These are phyloP conservation scores for Rhagophthalmus giganteus DNA, from an alignment of 2,888 invertebrate genomes.

Conservation along the genomic window DNA sequence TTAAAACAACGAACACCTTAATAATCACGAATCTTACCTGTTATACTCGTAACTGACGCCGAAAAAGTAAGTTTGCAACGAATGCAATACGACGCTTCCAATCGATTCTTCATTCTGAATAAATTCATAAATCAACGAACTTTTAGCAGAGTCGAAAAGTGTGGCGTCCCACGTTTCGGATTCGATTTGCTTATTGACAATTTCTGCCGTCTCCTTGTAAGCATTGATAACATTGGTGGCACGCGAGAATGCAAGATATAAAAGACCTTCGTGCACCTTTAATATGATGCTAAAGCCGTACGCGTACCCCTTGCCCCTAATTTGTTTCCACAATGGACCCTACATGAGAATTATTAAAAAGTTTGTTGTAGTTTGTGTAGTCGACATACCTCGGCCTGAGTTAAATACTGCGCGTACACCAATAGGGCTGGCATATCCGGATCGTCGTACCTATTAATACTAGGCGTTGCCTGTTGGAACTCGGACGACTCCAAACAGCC, in stretches of 20 bases:
- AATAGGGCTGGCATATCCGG: slow-evolving; percentile 72
- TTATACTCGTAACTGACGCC: slow-evolving; percentile 68
- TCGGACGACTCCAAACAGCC: slow-evolving; percentile 82
- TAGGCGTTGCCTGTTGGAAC: slow-evolving; percentile 68
- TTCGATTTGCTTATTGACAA: slow-evolving; percentile 68
- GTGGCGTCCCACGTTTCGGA: slow-evolving; percentile 71
- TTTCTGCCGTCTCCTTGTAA: slow-evolving; percentile 74
- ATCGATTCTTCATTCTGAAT: slow-evolving; percentile 81
- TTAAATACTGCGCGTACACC: slow-evolving; percentile 83
- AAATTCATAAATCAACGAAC: slow-evolving; percentile 84
- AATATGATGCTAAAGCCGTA: slow-evolving; percentile 74
- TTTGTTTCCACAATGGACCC: slow-evolving; percentile 88
- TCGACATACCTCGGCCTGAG: slow-evolving; percentile 72
- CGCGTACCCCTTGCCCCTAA: slow-evolving; percentile 83
- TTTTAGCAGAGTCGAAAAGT: slow-evolving; percentile 80
- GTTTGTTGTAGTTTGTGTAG: slow-evolving; percentile 1
- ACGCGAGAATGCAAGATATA: slow-evolving; percentile 73
- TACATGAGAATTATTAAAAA: slow-evolving; percentile 48
- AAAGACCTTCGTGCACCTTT: slow-evolving; percentile 67
- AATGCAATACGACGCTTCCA: slow-evolving; percentile 70
- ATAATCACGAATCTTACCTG: slow-evolving; percentile 55
- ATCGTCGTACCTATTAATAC: slow-evolving; percentile 65
- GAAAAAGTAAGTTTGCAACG: slow-evolving; percentile 73
- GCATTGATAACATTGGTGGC: slow-evolving; percentile 80
- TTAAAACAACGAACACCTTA: not conserved